These are phyloP conservation scores for Drosophila carrolli DNA, from an alignment of 1,140 invertebrate genomes.

Conservation along the genomic window DNA sequence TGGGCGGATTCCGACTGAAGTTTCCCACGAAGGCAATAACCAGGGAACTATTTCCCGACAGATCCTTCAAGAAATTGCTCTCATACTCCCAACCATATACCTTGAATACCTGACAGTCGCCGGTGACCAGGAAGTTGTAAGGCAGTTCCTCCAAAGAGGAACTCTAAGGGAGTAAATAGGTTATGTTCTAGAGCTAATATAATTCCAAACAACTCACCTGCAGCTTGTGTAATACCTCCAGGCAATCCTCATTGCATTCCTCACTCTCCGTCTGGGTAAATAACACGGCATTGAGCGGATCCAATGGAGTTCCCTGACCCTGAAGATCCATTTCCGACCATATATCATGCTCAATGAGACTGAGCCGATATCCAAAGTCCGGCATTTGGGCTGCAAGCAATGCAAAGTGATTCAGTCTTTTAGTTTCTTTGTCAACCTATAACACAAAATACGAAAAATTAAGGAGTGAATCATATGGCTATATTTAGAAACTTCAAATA, in stretches of 20 bases:
- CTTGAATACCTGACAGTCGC: constrained; percentile 73
- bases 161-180: constrained; percentile 1
- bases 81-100: constrained; percentile 69
- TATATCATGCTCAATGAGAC: constrained; percentile 64
- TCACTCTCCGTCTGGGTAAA: constrained; percentile 68
- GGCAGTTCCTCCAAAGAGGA: constrained; percentile 58
- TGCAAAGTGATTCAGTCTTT: constrained; percentile 23
- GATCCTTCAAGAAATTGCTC: constrained; percentile 27
- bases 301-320: constrained; percentile 22
- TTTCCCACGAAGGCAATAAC: constrained; percentile 71
- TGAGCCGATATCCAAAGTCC: constrained; percentile 55
- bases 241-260: constrained; percentile 57
- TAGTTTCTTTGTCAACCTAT: constrained; percentile 19
- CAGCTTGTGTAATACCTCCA: constrained; percentile 45
- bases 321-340: constrained; percentile 56
- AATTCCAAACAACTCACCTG: constrained; percentile 49
- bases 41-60: constrained; percentile 55
- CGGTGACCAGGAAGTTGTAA: constrained; percentile 75
- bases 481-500: neutral
- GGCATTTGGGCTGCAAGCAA: constrained; percentile 41
- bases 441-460: constrained; percentile 1
- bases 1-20: constrained; percentile 50
- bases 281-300: constrained; percentile 52
- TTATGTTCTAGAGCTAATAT: fast-evolving
- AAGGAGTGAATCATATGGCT: constrained; percentile 4